Conservation (phyloP, 2,888 invertebrate genomes). For the Mycalesis mineus region DNA sequence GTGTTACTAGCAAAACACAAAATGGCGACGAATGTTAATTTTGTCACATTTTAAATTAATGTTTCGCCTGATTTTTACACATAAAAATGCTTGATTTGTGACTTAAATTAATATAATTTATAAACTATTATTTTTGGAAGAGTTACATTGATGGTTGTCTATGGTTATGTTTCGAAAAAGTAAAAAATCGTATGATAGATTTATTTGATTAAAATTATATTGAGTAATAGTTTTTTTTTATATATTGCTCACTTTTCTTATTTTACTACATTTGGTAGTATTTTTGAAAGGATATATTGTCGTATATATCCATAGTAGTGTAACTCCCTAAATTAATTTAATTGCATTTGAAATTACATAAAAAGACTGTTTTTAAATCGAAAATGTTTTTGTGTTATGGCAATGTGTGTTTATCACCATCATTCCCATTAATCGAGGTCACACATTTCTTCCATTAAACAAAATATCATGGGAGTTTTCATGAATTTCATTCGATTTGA, state of each 20-base stretch:
- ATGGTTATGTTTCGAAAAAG: neutral
- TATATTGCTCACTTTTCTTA: constrained; percentile 13
- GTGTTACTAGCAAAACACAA: neutral
- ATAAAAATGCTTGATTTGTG: neutral
- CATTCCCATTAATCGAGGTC: constrained; percentile 21
- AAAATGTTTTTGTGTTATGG: constrained; percentile 11
- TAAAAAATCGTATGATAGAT: neutral
- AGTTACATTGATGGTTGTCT: neutral
- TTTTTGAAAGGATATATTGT: constrained; percentile 3
- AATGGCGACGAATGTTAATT: neutral
- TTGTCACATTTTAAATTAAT: neutral
- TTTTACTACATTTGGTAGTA: constrained; percentile 14
- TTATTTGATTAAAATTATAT: neutral
- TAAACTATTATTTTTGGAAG: neutral
- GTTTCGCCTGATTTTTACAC: neutral
- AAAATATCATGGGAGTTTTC: constrained; percentile 29
- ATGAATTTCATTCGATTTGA: constrained; percentile 29
- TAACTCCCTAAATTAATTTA: constrained; percentile 6
- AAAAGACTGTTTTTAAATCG: constrained; percentile 7
- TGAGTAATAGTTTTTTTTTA: constrained; percentile 1
- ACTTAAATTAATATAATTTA: neutral
- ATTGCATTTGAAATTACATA: constrained; percentile 9
- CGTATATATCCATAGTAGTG: neutral
- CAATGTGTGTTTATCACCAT: constrained; percentile 19
- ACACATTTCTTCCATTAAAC: constrained; percentile 12